These are phyloP conservation scores for Girardinichthys multiradiatus DNA, from an alignment of 2,113 vertebrate species.

Conservation along the genomic window DNA sequence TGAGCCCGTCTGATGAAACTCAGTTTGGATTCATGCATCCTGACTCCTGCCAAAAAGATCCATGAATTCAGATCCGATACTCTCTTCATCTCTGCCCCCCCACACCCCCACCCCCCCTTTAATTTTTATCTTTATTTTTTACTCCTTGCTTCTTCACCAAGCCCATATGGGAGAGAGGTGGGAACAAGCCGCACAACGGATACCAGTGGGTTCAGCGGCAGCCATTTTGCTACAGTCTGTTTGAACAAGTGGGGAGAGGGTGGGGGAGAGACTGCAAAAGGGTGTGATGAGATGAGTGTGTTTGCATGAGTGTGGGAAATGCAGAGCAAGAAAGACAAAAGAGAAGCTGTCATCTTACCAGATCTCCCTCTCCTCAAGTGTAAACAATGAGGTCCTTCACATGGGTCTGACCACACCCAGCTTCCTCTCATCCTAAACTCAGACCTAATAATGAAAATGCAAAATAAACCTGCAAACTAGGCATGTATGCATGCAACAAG, in stretches of 20 bases:
- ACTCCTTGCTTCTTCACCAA: constrained; percentile 22
- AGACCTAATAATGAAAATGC: not conserved
- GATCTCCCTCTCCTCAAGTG: not conserved
- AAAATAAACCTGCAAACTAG: not conserved
- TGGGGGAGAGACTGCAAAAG: constrained; percentile 24
- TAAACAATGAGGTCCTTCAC: constrained; percentile 31
- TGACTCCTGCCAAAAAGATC: constrained; percentile 47
- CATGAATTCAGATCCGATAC: constrained; percentile 61
- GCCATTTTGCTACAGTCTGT: constrained; percentile 77
- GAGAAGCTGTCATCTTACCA: constrained; percentile 30
- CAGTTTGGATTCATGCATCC: constrained; percentile 70
- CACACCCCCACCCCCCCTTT: not conserved
- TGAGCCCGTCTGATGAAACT: constrained; percentile 46
- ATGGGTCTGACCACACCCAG: constrained; percentile 51
- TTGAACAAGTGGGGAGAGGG: constrained; percentile 50
- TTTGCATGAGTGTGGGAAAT: constrained; percentile 22
- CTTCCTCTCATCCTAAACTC: not conserved
- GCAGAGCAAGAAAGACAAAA: not conserved
- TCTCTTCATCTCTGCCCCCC: constrained; percentile 19
- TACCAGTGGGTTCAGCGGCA: constrained; percentile 59
- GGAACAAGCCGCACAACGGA: constrained; percentile 33
- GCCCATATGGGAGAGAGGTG: constrained; percentile 15
- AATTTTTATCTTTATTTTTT: no score
- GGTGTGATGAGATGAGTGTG: constrained; percentile 18
- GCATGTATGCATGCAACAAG: not conserved